Evolutionary conservation across 2,888 invertebrate genomes (phyloP).

Genomic region (Lochmaea crataegi): DNA sequence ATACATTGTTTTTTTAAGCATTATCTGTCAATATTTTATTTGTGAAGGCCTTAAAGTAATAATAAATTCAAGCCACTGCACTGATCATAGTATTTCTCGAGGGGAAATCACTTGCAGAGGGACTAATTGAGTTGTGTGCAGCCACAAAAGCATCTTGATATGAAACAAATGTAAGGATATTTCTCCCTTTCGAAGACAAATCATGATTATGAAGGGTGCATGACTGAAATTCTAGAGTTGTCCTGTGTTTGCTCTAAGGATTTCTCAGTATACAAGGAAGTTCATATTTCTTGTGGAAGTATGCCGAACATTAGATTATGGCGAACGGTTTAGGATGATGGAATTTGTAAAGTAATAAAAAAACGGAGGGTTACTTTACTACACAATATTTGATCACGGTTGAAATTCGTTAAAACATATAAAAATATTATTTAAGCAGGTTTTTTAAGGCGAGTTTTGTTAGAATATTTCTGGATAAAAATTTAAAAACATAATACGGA

Average conservation of each 20-base stretch:
- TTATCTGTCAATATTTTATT: background rate
- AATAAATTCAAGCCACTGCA: background rate
- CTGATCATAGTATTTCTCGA: slow-evolving; percentile 54
- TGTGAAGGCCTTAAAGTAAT: background rate
- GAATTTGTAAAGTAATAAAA: background rate
- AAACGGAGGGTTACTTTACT: background rate
- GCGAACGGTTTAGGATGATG: background rate
- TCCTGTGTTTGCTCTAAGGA: slow-evolving; percentile 19
- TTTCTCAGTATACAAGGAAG: slow-evolving; percentile 13
- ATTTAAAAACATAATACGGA: too few relatives aligned
- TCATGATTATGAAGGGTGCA: slow-evolving; percentile 53
- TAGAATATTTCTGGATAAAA: too few relatives aligned
- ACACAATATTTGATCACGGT: background rate
- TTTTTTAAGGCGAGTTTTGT: too few relatives aligned
- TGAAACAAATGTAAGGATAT: slow-evolving; percentile 56
- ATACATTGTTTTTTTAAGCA: background rate
- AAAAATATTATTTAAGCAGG: too few relatives aligned
- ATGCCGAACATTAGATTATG: slow-evolving; percentile 23
- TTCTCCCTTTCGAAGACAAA: slow-evolving; percentile 50
- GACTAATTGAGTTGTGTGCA: slow-evolving; percentile 61
- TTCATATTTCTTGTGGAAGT: slow-evolving; percentile 18
- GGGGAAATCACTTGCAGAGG: slow-evolving; percentile 55
- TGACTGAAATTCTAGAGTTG: slow-evolving; percentile 24
- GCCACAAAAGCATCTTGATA: slow-evolving; percentile 53
- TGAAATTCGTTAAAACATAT: background rate